Base-by-base conservation (phyloP, 2,113 vertebrate genomes). In the Paradoxurus hermaphroditus region DNA sequence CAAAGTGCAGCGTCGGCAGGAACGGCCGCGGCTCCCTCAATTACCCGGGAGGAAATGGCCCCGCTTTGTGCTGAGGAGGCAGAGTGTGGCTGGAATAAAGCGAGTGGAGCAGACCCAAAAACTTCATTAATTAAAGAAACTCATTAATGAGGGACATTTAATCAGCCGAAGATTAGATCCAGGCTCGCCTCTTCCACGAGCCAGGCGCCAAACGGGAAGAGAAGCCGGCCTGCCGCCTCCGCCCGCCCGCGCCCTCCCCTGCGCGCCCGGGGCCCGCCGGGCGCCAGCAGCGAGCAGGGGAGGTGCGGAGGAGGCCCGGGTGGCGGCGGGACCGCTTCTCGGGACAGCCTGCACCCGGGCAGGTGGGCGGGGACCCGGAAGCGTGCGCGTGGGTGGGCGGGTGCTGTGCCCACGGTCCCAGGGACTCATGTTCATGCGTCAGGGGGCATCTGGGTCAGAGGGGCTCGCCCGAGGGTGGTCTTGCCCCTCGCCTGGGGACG, bases 41-140 rank as follows among this genome's bases (percentile, higher is more conserved):
- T 98, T 96, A 95, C 98, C 99, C 96, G 94, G 98, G 98, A 98
- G 98, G 98, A 98, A 98, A 97, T 63, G 98, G 98, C 97, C 98
- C 98, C 86, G 96, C 98, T 98, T 99, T 98, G 98, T 99, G 99
- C 99, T 99, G 99, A 99, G 98, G 97, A 98, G 98, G 99, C 99
- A 99, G 98, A 98, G 98, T 97, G 98, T 56, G 92, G 98, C 97
- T 94, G 97, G 98, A 93, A 97, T 91, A 90, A 94, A 98, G 98
- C 98, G 98, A 98, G 98, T 97, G 98, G 98, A 98, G 99, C 99
- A 98, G 98, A 98, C 98, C 98, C 97, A 97, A 98, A 98, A 98
- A 98, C 98, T 99, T 98, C 98, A 99, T 99, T 99, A 98, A 99
- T 99, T 99, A 99, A 98, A 98, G 98, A 98, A 98, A 98, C 98